Conservation (phyloP, 2,888 invertebrate species). For the Polydesmus complanatus region DNA sequence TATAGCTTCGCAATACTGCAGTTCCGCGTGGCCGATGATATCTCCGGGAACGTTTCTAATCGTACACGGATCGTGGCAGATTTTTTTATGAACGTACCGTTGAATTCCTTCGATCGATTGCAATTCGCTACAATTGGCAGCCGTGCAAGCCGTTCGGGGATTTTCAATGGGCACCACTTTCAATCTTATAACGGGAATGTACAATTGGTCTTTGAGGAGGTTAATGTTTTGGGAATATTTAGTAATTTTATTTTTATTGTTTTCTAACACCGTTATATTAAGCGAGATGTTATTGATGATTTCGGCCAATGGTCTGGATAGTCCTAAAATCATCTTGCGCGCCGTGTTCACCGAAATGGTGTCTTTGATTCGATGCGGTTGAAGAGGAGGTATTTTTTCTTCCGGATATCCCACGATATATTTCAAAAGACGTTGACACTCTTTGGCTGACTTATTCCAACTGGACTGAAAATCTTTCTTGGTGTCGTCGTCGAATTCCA, state of each 20-base stretch:
- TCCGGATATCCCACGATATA: background rate
- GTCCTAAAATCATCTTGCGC: background rate
- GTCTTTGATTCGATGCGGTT: slow-evolving; percentile 1
- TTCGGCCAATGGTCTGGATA: slow-evolving; percentile 11
- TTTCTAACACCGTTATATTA: background rate
- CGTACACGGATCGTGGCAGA: background rate
- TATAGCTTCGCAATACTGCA: background rate
- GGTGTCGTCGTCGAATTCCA: slow-evolving; percentile 6
- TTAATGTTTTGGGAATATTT: background rate
- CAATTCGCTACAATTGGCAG: background rate
- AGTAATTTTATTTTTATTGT: background rate
- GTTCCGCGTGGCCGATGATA: background rate
- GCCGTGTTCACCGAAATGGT: slow-evolving; percentile 10
- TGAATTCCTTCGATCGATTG: background rate
- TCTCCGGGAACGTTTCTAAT: background rate
- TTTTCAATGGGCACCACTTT: background rate
- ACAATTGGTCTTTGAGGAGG: background rate
- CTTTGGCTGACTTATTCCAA: slow-evolving; percentile 17
- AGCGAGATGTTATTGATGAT: slow-evolving; percentile 11
- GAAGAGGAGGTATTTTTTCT: background rate
- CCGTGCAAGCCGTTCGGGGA: background rate
- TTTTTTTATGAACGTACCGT: background rate
- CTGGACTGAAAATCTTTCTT: slow-evolving; percentile 13
- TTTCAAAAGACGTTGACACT: slow-evolving; percentile 16
- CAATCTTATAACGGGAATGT: slow-evolving; percentile 1